Evolutionary conservation across 2,113 vertebrate species (phyloP).

Genomic region (Fregetta grallaria): DNA sequence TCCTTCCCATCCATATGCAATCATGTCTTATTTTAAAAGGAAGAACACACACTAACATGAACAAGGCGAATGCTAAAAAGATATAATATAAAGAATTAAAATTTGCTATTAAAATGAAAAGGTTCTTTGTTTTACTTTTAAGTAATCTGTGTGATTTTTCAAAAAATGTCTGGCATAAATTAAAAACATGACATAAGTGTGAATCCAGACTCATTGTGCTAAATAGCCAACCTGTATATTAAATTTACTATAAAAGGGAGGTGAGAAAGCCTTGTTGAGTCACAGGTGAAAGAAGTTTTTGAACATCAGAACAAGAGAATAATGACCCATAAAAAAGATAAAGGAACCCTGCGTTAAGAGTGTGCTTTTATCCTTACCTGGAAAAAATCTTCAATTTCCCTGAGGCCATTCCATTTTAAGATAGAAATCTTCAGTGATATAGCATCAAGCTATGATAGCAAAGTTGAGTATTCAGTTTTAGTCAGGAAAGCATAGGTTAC

Average conservation of each 20-base stretch:
- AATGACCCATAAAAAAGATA: conserved; percentile 11
- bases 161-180: background rate
- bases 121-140: background rate
- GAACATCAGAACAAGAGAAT: conserved; percentile 20
- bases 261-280: background rate
- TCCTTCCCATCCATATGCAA: background rate
- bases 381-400: background rate
- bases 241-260: background rate
- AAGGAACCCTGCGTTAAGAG: background rate
- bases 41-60: background rate
- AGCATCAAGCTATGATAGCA: background rate
- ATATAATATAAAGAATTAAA: background rate
- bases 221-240: background rate
- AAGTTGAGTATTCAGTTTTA: background rate
- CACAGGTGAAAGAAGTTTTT: conserved; percentile 51
- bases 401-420: background rate
- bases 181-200: background rate
- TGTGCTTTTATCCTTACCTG: background rate
- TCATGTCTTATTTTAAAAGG: background rate
- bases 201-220: background rate
- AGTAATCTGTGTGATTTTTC: background rate
- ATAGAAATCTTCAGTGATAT: background rate
- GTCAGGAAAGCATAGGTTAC: background rate
- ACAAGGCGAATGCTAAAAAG: background rate
- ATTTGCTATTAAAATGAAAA: background rate